These are phyloP conservation scores for Anguilla pacifica DNA, from an alignment of 2,797 vertebrate genomes.

Conservation along the genomic window DNA sequence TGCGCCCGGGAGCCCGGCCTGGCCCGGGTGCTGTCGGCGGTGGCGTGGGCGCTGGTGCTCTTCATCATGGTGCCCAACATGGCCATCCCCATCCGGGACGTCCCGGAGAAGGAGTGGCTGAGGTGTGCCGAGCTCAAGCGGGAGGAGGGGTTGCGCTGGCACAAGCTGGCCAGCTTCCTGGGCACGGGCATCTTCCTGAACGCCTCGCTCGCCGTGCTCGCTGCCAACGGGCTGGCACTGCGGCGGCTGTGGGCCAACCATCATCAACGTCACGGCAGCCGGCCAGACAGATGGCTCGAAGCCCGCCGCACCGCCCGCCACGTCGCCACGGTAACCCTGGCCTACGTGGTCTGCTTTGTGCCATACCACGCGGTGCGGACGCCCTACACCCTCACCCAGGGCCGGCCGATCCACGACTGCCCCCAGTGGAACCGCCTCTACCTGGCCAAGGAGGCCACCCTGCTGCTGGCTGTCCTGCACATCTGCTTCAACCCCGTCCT, in stretches of 20 bases:
- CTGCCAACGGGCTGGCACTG: slow-evolving; percentile 77
- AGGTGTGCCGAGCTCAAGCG: slow-evolving; percentile 83
- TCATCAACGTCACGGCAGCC: slow-evolving; percentile 23
- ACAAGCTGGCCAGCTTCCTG: slow-evolving; percentile 82
- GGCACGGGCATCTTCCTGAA: slow-evolving; percentile 83
- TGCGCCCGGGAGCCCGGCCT: slow-evolving; percentile 81
- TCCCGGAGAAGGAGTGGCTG: slow-evolving; percentile 46
- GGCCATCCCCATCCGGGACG: slow-evolving; percentile 72
- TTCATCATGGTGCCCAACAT: slow-evolving; percentile 87
- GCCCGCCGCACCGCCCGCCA: slow-evolving; percentile 68
- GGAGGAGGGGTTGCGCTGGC: slow-evolving; percentile 80
- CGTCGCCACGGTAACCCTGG: slow-evolving; percentile 76
- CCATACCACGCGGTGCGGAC: slow-evolving; percentile 86
- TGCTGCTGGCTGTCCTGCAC: slow-evolving; percentile 83
- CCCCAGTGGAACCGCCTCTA: slow-evolving; percentile 69
- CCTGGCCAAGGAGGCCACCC: slow-evolving; percentile 82
- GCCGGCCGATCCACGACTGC: slow-evolving; percentile 62
- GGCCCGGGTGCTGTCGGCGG: slow-evolving; percentile 74
- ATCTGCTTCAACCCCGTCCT: slow-evolving; percentile 89
- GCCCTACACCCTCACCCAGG: slow-evolving; percentile 88
- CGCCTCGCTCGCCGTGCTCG: slow-evolving; percentile 72
- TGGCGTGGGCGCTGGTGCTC: slow-evolving; percentile 81
- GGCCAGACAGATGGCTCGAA: slow-evolving; percentile 48
- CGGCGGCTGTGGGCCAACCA: slow-evolving; percentile 70
- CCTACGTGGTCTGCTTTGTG: slow-evolving; percentile 84